Evolutionary conservation across 2,888 invertebrate genomes (phyloP), one percentile per base, ranked within the genome.

Genomic region (Stomorhina lunata): DNA sequence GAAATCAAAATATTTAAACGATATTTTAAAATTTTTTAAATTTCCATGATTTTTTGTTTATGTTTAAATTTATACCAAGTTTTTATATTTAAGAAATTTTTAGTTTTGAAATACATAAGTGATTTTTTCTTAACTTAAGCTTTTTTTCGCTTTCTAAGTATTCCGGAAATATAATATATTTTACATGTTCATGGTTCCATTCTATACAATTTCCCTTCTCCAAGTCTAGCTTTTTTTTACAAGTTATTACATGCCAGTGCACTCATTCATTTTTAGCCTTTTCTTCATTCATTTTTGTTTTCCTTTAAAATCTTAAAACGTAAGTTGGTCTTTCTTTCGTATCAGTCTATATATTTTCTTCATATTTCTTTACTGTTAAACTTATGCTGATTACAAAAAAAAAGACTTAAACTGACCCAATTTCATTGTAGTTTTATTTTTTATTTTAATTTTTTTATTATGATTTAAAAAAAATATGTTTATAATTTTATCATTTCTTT

Each of bases 121-220:
- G n/a, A n/a, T 25, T 27, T 43, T 22, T 57, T 40, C 2, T 27
- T 68, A 15, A 7, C 25, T 45, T 10, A n/a, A 45, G 34, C 32
- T 37, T 50, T 63, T 65, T 65, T 50, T 59, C 43, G 32, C 53
- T 68, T 81, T 78, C 61, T 78, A 83, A 84, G 69, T 84, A 80
- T 84, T 86, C 86, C 86, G 86, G 86, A 86, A 84, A 86, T 86
- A 84, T 86, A 86, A 83, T 85, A 83, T 84, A 82, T 81, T 63
- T n/a, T n/a, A n/a, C 43, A 55, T 50, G 7, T 53, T 29, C 10
- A 32, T 69, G 57, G 65, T 59, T 59, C 12, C 53, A 76, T 61
- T 65, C 15, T 29, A 59, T 63, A 17, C 20, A 29, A 20, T 37
- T 65, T 25, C 27, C 27, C 50, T 25, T 2, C 37, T 34, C 50